These are phyloP conservation scores for Hippasteria phrygiana DNA, from an alignment of 53 echinoderm and acorn worm species.

Conservation along the genomic window DNA sequence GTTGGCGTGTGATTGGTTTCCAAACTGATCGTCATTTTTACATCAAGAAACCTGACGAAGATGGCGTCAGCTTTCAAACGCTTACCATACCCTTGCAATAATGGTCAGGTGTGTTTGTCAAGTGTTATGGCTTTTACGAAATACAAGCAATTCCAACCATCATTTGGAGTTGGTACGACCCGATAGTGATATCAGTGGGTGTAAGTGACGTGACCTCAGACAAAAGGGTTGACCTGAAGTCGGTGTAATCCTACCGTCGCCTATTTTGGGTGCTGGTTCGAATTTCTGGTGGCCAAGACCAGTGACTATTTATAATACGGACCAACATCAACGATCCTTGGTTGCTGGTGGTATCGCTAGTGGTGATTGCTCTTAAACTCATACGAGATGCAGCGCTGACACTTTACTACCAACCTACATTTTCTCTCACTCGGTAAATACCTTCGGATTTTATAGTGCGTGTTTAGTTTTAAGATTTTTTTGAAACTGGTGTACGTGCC, in stretches of 20 bases:
- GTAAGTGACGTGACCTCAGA: conserved; percentile 42
- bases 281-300: background rate
- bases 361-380: conserved; percentile 14
- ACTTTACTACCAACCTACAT: background rate
- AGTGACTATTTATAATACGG: conserved; percentile 43
- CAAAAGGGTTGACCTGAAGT: conserved; percentile 12
- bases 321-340: conserved; percentile 30
- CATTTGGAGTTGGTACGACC: background rate
- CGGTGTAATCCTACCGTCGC: conserved; percentile 48
- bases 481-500: no score
- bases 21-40: background rate
- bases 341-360: background rate
- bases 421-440: no score
- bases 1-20: background rate
- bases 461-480: no score
- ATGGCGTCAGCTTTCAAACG: background rate
- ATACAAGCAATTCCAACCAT: background rate
- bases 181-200: conserved; percentile 19
- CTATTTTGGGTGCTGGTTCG: conserved; percentile 52
- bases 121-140: background rate
- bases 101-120: background rate
- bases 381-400: background rate
- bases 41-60: background rate
- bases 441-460: no score
- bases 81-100: background rate